These are phyloP conservation scores for Vanacampus margaritifer DNA, from an alignment of 2,113 vertebrate species.

Conservation along the genomic window DNA sequence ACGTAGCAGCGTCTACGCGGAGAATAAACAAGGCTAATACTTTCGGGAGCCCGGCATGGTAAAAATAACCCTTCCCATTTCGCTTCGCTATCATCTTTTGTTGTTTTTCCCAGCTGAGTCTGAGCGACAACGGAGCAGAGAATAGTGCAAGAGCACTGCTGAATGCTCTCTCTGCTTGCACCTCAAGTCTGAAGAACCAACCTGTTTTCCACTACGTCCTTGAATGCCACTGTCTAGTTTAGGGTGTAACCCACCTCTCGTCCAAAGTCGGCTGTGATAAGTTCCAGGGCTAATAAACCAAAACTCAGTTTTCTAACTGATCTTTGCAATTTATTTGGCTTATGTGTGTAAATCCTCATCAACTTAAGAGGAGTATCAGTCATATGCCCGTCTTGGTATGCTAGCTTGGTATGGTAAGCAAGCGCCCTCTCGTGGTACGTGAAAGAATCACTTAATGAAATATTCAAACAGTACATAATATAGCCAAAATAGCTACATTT, in stretches of 20 bases:
- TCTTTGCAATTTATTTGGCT: too few relatives aligned
- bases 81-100: background rate
- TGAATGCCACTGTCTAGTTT: constrained; percentile 32
- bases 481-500: background rate
- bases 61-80: constrained; percentile 12
- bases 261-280: too few relatives aligned
- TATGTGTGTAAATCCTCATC: too few relatives aligned
- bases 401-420: too few relatives aligned
- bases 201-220: constrained; percentile 19
- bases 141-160: background rate
- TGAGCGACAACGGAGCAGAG: background rate
- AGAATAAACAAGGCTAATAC: background rate
- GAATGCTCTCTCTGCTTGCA: constrained; percentile 1
- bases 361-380: too few relatives aligned
- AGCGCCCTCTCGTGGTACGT: too few relatives aligned
- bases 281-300: too few relatives aligned
- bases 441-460: too few relatives aligned
- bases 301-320: too few relatives aligned
- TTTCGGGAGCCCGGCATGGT: background rate
- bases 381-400: too few relatives aligned
- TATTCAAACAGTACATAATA: too few relatives aligned
- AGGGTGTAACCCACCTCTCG: too few relatives aligned
- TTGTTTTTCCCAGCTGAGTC: background rate
- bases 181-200: constrained; percentile 12
- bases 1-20: background rate